Percentiles rank a stretch among this genome's conserved stretches.
These are phyloP conservation scores for Otolemur garnettii DNA, from an alignment of 2,113 vertebrate genomes.

Conservation along the genomic window DNA sequence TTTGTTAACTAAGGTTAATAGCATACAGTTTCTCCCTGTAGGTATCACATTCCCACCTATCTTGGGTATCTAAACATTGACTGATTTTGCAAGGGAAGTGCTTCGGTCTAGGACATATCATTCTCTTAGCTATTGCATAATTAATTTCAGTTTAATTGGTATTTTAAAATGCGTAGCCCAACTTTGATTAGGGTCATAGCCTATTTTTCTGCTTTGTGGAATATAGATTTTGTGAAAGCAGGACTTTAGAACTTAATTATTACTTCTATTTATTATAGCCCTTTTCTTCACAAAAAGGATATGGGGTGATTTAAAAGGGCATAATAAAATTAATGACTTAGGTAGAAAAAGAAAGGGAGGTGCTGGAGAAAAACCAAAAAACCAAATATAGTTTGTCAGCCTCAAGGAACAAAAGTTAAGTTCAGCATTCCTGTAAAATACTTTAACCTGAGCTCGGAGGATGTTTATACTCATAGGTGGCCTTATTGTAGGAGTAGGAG, in stretches of 20 bases:
- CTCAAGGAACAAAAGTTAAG: not conserved
- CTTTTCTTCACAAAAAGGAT: not conserved
- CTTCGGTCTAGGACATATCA: not conserved
- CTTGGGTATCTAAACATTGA: not conserved
- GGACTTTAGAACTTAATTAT: conserved; percentile 5
- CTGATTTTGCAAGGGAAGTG: not conserved
- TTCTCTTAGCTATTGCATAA: not conserved
- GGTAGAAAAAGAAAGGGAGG: not conserved
- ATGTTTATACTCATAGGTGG: not conserved
- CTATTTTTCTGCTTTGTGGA: conserved; percentile 12
- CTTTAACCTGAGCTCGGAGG: not conserved
- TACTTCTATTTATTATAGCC: not conserved
- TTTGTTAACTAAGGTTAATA: not conserved
- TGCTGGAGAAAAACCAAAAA: not conserved
- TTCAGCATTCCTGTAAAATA: not conserved
- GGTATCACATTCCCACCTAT: not conserved
- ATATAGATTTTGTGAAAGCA: not conserved
- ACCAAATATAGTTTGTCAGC: not conserved
- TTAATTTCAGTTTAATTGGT: conserved; percentile 31
- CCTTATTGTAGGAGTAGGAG: not conserved
- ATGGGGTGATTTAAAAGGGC: not conserved
- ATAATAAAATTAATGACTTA: not conserved
- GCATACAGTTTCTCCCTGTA: not conserved
- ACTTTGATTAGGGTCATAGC: not conserved
- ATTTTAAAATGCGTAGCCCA: not conserved